Conservation (phyloP, 2,888 invertebrate genomes). For the Chouioia cunea region DNA sequence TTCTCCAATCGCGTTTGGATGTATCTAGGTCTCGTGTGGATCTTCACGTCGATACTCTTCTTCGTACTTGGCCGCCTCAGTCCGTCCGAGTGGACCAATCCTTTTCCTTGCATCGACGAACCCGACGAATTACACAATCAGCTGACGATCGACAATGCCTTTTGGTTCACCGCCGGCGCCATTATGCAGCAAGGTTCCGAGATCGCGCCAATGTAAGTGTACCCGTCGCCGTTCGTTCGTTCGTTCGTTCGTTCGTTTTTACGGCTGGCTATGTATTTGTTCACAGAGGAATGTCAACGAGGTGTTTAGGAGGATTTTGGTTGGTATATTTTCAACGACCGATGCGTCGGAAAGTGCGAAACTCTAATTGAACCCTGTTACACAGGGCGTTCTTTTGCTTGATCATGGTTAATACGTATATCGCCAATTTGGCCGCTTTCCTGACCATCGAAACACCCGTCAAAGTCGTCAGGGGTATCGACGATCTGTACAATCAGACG, state of each 20-base stretch:
- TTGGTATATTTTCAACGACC: constrained; percentile 7
- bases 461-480: constrained; percentile 81
- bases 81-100: constrained; percentile 92
- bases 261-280: background rate
- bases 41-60: constrained; percentile 83
- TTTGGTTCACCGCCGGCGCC: constrained; percentile 92
- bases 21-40: constrained; percentile 84
- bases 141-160: constrained; percentile 84
- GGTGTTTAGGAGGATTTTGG: constrained; percentile 89
- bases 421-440: constrained; percentile 92
- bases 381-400: constrained; percentile 90
- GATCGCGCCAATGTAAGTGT: constrained; percentile 82
- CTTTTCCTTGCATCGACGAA: constrained; percentile 88
- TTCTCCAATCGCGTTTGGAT: constrained; percentile 89
- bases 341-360: too few species aligned
- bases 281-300: constrained; percentile 86
- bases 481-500: constrained; percentile 85
- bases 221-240: too few species aligned
- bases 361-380: constrained; percentile 68
- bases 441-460: constrained; percentile 82
- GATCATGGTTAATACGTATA: constrained; percentile 91
- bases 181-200: constrained; percentile 90
- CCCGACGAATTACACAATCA: constrained; percentile 88
- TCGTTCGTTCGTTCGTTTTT: too few species aligned
- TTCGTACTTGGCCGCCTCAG: constrained; percentile 85